Evolutionary conservation across 2,113 vertebrate species (phyloP).

Genomic region (Odontesthes bonariensis): DNA sequence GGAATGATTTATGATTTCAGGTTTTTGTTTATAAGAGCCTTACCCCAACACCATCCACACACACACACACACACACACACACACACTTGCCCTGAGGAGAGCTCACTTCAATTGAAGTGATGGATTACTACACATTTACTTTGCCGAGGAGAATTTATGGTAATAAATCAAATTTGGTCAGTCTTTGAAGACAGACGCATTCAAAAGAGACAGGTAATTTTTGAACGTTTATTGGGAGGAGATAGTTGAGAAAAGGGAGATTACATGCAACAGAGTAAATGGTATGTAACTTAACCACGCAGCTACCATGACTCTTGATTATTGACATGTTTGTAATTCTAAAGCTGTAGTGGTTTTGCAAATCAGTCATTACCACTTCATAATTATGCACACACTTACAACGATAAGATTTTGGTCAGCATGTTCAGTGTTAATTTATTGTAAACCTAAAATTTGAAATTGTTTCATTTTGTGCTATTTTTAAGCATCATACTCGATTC

Average conservation of each 20-base stretch:
- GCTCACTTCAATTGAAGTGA: background rate
- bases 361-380: constrained; percentile 15
- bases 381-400: too few species aligned
- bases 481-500: background rate
- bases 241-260: background rate
- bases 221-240: background rate
- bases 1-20: too few species aligned
- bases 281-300: constrained; percentile 18
- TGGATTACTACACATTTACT: background rate
- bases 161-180: background rate
- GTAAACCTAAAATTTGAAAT: background rate
- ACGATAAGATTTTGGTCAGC: constrained; percentile 5
- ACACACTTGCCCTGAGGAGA: background rate
- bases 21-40: too few species aligned
- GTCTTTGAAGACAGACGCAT: background rate
- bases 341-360: constrained; percentile 27
- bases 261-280: background rate
- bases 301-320: constrained; percentile 7
- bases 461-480: background rate
- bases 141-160: background rate
- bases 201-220: background rate
- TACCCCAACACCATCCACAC: background rate
- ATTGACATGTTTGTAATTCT: constrained; percentile 42
- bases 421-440: constrained; percentile 17
- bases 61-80: background rate